Evolutionary conservation across 2,113 vertebrate genomes (phyloP), one percentile per base, ranked within the genome.

Genomic region (Mohoua ochrocephala): DNA sequence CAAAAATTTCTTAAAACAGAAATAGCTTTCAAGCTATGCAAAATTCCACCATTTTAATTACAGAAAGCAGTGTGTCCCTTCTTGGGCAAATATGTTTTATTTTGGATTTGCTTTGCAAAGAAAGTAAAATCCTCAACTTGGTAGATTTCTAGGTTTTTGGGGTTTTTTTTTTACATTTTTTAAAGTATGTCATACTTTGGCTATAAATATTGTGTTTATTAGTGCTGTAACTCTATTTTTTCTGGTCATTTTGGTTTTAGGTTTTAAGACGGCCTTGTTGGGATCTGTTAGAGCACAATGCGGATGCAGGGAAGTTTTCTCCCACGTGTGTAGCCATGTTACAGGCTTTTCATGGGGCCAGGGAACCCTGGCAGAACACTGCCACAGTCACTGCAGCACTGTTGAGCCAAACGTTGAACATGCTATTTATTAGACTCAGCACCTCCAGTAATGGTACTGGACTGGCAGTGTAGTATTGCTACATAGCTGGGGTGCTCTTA

Each of bases 101-200:
- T 90, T 82, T 30, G 35, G 50, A 79, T 59, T 91, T 74, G 54
- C 59, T 86, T 93, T 44, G 39, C 28, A 90, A 94, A 93, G 30
- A 80, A 94, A 82, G 42, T 42, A 54, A 85, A 83, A 63, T 31
- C 37, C 23, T 9, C 20, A 69, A 54, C 26, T 76, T 42, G 23
- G 11, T 64, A 61, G 33, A 54, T n/a, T 71, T 63, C 71, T 42
- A 31, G 35, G 35, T 44, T 44, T 44, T 44, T 47, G 30, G 39
- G 2, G 0, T 33, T 76, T 61, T 33, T 76, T 61, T 60, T 61
- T 12, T 0, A 22, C 17, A 33, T 79, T 87, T 82, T 65, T 37
- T 56, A 59, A 94, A 49, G 21, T 61, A 47, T 11, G 13, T 71
- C 2, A 1, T 59, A 41, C 10, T 81, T 74, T 8, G 17, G 39